These are phyloP conservation scores for Brachyrhaphis roseni DNA, from an alignment of 2,797 vertebrate genomes.

Conservation along the genomic window DNA sequence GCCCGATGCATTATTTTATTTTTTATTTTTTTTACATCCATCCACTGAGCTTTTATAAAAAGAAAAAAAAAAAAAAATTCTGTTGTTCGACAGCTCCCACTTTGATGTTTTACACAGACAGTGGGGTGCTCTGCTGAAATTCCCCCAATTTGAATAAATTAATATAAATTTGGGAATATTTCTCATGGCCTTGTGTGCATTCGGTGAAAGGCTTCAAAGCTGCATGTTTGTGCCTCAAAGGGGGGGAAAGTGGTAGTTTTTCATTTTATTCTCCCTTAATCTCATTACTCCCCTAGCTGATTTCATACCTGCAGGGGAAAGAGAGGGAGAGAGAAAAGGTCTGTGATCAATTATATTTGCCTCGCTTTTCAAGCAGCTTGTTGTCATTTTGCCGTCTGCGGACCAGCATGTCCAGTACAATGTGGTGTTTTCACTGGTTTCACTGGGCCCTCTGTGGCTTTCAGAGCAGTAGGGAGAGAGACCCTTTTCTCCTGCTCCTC, in stretches of 20 bases:
- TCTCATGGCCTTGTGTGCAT: conserved; percentile 67
- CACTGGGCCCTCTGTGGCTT: conserved; percentile 78
- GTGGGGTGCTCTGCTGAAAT: conserved; percentile 68
- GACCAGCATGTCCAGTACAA: conserved; percentile 86
- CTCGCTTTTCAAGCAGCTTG: conserved; percentile 82
- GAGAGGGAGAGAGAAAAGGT: conserved; percentile 14
- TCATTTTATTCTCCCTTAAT: conserved; percentile 77
- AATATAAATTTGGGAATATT: conserved; percentile 79
- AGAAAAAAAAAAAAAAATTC: conserved; percentile 49
- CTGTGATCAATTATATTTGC: conserved; percentile 83
- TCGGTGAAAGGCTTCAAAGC: conserved; percentile 65
- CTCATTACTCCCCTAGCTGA: conserved; percentile 79
- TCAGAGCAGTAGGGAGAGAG: conserved; percentile 79
- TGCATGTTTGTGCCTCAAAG: conserved; percentile 67
- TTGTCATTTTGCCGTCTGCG: conserved; percentile 91
- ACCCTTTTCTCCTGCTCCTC: conserved; percentile 77
- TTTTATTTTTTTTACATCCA: conserved; percentile 45
- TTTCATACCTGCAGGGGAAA: conserved; percentile 81
- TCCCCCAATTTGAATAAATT: conserved; percentile 73
- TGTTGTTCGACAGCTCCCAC: conserved; percentile 58
- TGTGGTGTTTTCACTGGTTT: conserved; percentile 86
- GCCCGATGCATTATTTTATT: conserved; percentile 48
- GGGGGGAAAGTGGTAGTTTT: conserved; percentile 65
- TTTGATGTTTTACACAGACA: conserved; percentile 76
- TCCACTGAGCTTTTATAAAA: conserved; percentile 63